Evolutionary conservation across 2,888 invertebrate species (phyloP), one percentile per base, ranked within the genome.

Genomic region (Cenopis cana): DNA sequence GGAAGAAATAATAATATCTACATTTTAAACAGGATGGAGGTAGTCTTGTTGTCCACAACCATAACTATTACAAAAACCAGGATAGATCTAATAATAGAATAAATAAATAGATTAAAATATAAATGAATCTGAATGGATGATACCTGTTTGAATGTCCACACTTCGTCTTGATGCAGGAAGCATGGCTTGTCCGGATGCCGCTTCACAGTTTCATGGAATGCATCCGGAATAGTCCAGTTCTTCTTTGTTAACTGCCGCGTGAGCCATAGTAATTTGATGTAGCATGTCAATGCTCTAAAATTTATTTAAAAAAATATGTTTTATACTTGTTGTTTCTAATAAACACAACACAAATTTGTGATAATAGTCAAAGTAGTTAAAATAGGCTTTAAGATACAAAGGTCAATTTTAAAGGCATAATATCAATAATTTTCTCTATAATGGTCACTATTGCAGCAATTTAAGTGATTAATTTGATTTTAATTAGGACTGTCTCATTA

Each of bases 61-160:
- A n/a, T n/a, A n/a, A n/a, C n/a, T n/a, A n/a, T n/a, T n/a, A n/a
- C n/a, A n/a, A n/a, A n/a, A n/a, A n/a, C n/a, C n/a, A n/a, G n/a
- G n/a, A n/a, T n/a, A n/a, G n/a, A n/a, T n/a, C n/a, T n/a, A n/a
- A n/a, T n/a, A n/a, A n/a, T n/a, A n/a, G n/a, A n/a, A n/a, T n/a
- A n/a, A n/a, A n/a, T n/a, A n/a, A n/a, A n/a, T n/a, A n/a, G n/a
- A n/a, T n/a, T n/a, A n/a, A n/a, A n/a, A n/a, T n/a, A n/a, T n/a
- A n/a, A n/a, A n/a, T n/a, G n/a, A 29, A 29, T 5, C 5, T 9
- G 3, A 20, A 59, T 24, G n/a, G 12, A n/a, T 3, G 24, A 41
- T 71, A 98, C 96, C 94, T 98, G 95, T 78, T 95, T 95, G 85
- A 97, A 98, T 1, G 97, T 97, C 97, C 97, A 98, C 78, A 95